phyloP scores from a whole-genome alignment of 2,888 invertebrate genomes.

The Ectemnius continuus region DNA sequence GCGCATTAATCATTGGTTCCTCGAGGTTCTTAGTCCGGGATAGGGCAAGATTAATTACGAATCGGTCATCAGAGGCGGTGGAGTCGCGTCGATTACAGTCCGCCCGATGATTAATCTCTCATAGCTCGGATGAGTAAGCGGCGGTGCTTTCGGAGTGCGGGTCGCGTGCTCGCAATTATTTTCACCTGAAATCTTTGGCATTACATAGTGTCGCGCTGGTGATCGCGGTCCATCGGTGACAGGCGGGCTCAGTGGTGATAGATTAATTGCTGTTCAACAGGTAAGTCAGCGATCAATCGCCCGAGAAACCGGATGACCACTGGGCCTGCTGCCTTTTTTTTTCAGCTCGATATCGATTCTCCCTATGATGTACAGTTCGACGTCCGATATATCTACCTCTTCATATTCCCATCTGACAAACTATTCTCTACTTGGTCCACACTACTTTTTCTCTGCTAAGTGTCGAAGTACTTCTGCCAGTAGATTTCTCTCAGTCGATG shows the following conservation, averaged over 20 bases:
- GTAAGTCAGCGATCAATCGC: slow-evolving; percentile 47
- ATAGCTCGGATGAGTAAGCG: not conserved
- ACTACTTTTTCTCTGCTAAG: not conserved
- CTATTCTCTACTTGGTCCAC: not conserved
- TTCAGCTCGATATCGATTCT: slow-evolving; percentile 19
- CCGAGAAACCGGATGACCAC: slow-evolving; percentile 14
- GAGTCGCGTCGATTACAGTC: slow-evolving; percentile 44
- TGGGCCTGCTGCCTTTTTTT: slow-evolving; percentile 35
- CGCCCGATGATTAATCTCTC: slow-evolving; percentile 45
- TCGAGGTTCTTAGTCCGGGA: slow-evolving; percentile 23
- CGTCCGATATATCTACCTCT: too few relatives aligned
- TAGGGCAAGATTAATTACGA: slow-evolving; percentile 44
- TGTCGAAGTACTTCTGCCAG: not conserved
- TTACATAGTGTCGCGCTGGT: slow-evolving; percentile 7
- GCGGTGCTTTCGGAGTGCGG: slow-evolving; percentile 10
- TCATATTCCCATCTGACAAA: too few relatives aligned
- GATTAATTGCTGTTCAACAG: slow-evolving; percentile 60
- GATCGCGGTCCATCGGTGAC: slow-evolving; percentile 17
- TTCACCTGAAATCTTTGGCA: slow-evolving; percentile 19
- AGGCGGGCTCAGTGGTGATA: slow-evolving; percentile 17
- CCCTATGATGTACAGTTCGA: not conserved
- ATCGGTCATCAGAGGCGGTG: slow-evolving; percentile 41
- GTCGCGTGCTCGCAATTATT: slow-evolving; percentile 31
- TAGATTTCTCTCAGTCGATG: not conserved
- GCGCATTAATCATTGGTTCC: slow-evolving; percentile 29